Base-by-base conservation (phyloP, 2,113 vertebrate genomes). In the Cettia cetti region DNA sequence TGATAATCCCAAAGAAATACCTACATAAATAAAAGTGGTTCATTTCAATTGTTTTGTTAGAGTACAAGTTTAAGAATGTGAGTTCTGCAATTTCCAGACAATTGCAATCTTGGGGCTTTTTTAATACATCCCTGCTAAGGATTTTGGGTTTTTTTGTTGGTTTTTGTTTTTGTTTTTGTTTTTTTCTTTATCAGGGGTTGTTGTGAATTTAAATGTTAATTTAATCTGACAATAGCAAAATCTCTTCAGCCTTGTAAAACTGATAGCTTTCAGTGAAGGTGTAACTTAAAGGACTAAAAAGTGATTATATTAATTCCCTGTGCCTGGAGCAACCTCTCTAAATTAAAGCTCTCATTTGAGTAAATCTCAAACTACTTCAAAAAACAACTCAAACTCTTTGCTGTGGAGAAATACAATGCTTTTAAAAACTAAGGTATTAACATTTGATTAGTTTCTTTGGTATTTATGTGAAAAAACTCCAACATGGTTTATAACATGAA, bases 181-280 rank as follows among this genome's bases (percentile, higher is more conserved):
- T 31, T 30, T 57, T 33, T 61, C 82, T 59, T 31, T 7, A 88
- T 69, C 21, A 61, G 66, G 6, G 24, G 39, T 19, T 57, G 4
- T 56, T 86, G 18, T 60, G 30, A 88, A 66, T 95, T 77, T 79
- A 83, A 90, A 94, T 74, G 15, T 89, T 86, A 85, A 82, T 85
- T 82, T 68, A 63, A 31, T 79, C 33, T 92, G 80, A 89, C 26
- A 93, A 77, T 59, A 78, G 57, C 10, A 59, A 13, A 78, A 37
- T 74, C 18, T 83, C 56, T 90, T 82, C 44, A 71, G n/a, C 44
- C 49, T 76, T 89, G 42, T 78, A 71, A 93, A 94, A 93, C 47
- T 24, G 23, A 76, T 78, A 31, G 18, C 64, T 93, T 90, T 86
- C 69, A 63, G 56, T 82, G 47, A 69, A 90, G 24, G 45, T 63